A percentile compares a stretch with the other conserved stretches of the same genome.
phyloP scores from a whole-genome alignment of 2,797 vertebrate species.

The Heterohyrax brucei region DNA sequence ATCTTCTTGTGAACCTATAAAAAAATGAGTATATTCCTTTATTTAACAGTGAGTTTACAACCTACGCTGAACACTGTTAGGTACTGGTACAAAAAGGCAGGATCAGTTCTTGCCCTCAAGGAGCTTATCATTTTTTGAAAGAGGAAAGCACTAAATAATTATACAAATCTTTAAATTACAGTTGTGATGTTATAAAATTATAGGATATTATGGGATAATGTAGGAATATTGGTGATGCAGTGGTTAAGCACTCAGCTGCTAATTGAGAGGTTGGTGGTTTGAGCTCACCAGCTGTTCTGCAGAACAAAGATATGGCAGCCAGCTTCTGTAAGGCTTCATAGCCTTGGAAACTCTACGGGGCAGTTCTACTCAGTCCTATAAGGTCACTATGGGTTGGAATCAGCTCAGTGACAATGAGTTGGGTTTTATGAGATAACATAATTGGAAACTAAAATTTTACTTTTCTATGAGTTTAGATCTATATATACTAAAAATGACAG shows the following conservation, averaged over 20 bases:
- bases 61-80: background rate
- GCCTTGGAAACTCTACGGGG: background rate
- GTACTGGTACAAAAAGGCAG: background rate
- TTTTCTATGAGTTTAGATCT: conserved; percentile 3
- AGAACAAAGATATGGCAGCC: background rate
- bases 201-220: background rate
- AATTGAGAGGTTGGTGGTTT: background rate
- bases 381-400: background rate
- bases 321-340: too few relatives aligned
- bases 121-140: background rate
- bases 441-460: background rate
- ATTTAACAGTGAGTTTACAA: background rate
- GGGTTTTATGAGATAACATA: background rate
- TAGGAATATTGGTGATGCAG: background rate
- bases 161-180: background rate
- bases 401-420: background rate
- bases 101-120: background rate
- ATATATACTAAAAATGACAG: background rate
- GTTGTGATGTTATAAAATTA: background rate
- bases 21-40: background rate
- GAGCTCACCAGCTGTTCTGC: background rate
- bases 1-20: background rate
- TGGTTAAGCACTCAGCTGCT: background rate
- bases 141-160: background rate
- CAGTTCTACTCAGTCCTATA: background rate